phyloP scores from a whole-genome alignment of 2,113 vertebrate genomes.

The Struthio camelus region DNA sequence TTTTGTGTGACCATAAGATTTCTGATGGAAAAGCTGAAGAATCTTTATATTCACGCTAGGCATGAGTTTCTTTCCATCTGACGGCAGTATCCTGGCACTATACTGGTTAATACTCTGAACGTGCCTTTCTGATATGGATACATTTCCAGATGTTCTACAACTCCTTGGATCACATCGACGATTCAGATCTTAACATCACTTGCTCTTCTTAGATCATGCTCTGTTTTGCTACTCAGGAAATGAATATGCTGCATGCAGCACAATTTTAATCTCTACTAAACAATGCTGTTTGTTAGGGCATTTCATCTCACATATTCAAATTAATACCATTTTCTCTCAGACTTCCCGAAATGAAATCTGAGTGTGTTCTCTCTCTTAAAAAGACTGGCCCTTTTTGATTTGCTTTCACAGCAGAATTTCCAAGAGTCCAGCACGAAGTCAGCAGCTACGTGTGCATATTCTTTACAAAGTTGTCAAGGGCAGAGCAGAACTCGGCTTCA shows the following conservation, averaged over 20 bases:
- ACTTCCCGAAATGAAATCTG: neutral
- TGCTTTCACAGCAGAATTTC: neutral
- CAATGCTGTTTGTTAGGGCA: neutral
- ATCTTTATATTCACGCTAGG: neutral
- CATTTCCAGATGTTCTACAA: neutral
- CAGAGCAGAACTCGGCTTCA: neutral
- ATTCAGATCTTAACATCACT: neutral
- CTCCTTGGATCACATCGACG: neutral
- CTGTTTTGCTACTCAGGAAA: neutral
- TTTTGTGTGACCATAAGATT: neutral
- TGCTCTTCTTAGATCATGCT: neutral
- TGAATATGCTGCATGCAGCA: neutral
- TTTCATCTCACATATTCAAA: neutral
- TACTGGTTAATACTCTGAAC: neutral
- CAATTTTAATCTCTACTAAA: neutral
- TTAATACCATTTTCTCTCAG: neutral
- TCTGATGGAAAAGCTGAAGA: neutral
- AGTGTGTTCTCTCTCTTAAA: neutral
- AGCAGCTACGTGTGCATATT: neutral
- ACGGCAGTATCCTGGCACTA: no score
- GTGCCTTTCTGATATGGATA: neutral
- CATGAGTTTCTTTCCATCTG: neutral
- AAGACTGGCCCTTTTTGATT: neutral
- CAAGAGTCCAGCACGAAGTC: neutral
- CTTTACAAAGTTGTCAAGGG: accelerated